Percentiles rank a stretch among this genome's conserved stretches.
These are phyloP conservation scores for Pangasius macronema DNA, from an alignment of 2,797 vertebrate genomes.

Conservation along the genomic window DNA sequence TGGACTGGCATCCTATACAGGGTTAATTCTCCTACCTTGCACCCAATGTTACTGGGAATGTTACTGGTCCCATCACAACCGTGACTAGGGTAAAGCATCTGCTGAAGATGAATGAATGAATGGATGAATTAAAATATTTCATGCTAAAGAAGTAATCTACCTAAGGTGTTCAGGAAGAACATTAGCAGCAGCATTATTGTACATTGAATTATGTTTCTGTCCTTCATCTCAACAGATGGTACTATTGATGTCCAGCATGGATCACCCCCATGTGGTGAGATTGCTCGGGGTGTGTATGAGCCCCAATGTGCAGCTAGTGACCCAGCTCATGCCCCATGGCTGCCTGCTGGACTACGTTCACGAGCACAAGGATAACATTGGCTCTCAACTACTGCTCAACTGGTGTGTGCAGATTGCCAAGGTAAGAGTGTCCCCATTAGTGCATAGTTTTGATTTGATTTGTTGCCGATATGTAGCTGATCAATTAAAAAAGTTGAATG, in stretches of 20 bases:
- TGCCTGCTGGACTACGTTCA: slow-evolving; percentile 82
- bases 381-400: slow-evolving; percentile 85
- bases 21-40: not conserved
- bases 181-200: not conserved
- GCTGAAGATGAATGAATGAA: not conserved
- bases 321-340: slow-evolving; percentile 87
- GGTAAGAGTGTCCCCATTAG: slow-evolving; percentile 65
- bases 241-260: slow-evolving; percentile 89
- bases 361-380: slow-evolving; percentile 87
- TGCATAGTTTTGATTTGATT: not conserved
- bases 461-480: not conserved
- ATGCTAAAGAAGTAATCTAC: not conserved
- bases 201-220: not conserved
- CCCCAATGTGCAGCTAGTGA: slow-evolving; percentile 84
- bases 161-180: not conserved
- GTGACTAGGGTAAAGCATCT: not conserved
- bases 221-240: slow-evolving; percentile 74
- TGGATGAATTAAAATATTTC: not conserved
- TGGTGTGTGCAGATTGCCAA: slow-evolving; percentile 91
- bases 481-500: not conserved
- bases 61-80: not conserved
- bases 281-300: slow-evolving; percentile 84
- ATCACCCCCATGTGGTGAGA: slow-evolving; percentile 84
- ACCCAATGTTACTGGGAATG: not conserved
- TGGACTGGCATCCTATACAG: not conserved